Evolutionary conservation across 2,797 vertebrate genomes (phyloP).

Genomic region (Dendrocincla tyrannina): DNA sequence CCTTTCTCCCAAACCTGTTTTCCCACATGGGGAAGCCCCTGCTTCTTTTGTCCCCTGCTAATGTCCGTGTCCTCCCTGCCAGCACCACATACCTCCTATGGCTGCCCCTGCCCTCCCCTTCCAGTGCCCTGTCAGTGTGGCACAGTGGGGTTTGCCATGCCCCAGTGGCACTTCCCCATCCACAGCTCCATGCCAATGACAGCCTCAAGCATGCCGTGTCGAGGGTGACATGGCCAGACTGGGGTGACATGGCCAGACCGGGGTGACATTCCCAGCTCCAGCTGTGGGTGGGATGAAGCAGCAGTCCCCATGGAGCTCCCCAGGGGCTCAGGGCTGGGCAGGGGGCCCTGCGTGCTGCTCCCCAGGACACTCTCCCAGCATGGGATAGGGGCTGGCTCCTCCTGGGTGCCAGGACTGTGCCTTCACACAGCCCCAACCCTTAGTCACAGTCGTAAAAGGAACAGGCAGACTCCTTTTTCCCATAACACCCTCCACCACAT

Average conservation of each 20-base stretch:
- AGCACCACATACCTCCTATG: not conserved
- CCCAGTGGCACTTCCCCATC: not conserved
- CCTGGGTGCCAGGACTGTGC: not conserved
- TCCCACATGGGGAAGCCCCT: accelerated
- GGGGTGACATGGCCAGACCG: not conserved
- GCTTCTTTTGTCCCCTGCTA: not conserved
- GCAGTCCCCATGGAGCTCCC: not conserved
- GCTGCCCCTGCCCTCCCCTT: not conserved
- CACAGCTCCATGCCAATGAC: accelerated
- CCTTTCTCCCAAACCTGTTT: not conserved
- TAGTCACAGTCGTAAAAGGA: not conserved
- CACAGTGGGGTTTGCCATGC: accelerated
- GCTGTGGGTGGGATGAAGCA: not conserved
- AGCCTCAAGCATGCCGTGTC: not conserved
- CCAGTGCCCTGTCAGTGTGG: not conserved
- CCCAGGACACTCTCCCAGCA: not conserved
- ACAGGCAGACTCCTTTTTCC: not conserved
- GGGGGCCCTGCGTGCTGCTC: not conserved
- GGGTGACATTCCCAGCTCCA: not conserved
- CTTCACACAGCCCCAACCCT: not conserved
- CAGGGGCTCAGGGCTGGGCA: not conserved
- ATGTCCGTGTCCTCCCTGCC: not conserved
- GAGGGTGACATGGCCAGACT: not conserved
- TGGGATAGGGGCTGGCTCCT: not conserved
- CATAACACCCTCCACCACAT: not conserved